Conservation (phyloP, 2,888 invertebrate genomes). For the Synanthedon andrenaeformis region DNA sequence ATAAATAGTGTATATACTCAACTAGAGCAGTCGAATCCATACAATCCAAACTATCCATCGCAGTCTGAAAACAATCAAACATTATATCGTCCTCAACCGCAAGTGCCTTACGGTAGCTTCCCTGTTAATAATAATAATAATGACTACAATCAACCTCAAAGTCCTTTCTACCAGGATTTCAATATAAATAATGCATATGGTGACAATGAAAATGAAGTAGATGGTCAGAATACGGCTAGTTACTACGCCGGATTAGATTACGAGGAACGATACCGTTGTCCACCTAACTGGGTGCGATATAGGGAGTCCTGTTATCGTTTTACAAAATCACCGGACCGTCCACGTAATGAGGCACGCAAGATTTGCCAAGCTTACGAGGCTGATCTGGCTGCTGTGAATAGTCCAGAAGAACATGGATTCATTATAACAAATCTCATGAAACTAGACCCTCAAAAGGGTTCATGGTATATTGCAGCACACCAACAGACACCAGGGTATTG, state of each 20-base stretch:
- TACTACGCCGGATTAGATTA: conserved; percentile 58
- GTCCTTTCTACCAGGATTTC: conserved; percentile 54
- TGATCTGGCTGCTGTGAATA: conserved; percentile 84
- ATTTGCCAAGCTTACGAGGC: conserved; percentile 88
- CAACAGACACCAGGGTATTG: conserved; percentile 81
- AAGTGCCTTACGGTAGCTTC: conserved; percentile 55
- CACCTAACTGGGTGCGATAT: conserved; percentile 87
- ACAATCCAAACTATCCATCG: conserved; percentile 42
- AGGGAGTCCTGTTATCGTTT: conserved; percentile 90
- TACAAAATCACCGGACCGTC: conserved; percentile 85
- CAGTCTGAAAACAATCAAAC: conserved; percentile 31
- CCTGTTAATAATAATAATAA: conserved; percentile 44
- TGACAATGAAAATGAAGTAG: conserved; percentile 45
- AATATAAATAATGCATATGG: conserved; percentile 37
- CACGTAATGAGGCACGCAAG: conserved; percentile 82
- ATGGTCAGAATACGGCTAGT: conserved; percentile 45
- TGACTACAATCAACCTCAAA: conserved; percentile 44
- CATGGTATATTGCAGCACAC: conserved; percentile 88
- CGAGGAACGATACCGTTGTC: conserved; percentile 73
- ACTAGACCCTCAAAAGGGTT: conserved; percentile 86
- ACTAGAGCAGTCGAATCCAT: conserved; percentile 33
- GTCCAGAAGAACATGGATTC: conserved; percentile 88
- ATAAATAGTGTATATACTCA: conserved; percentile 41
- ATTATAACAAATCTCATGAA: conserved; percentile 83
- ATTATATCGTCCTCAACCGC: conserved; percentile 38